These are phyloP conservation scores for Saxidomus purpurata DNA, from an alignment of 1,140 invertebrate genomes.

Conservation along the genomic window DNA sequence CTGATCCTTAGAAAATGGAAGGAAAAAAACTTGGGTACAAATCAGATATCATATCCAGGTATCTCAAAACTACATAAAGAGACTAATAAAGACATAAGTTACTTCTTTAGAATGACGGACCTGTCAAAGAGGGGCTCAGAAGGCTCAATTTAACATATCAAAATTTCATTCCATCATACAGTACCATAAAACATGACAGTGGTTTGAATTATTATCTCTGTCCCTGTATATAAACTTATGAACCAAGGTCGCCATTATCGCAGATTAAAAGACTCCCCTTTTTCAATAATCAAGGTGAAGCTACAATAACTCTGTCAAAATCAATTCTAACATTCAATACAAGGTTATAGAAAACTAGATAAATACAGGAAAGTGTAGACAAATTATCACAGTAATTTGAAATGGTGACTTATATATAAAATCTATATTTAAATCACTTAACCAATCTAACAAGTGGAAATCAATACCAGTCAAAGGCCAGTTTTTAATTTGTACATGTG, in stretches of 20 bases:
- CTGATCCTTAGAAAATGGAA: no score
- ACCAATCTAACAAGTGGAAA: neutral
- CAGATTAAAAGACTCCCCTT: neutral
- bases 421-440: neutral
- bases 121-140: no score
- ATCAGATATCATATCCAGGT: no score
- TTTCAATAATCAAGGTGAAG: conserved; percentile 34
- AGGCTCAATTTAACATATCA: no score
- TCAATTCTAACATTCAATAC: neutral
- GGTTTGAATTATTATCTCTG: neutral
- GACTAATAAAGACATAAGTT: no score
- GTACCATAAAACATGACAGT: neutral
- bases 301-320: neutral
- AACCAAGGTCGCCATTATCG: neutral
- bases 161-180: neutral
- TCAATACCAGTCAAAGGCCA: neutral
- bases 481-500: no score
- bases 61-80: no score
- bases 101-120: no score
- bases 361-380: neutral
- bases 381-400: neutral
- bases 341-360: neutral
- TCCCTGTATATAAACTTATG: neutral
- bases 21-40: no score
- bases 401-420: neutral